Base-by-base conservation (phyloP, 1,140 invertebrate species). In the Luehdorfia chinensis region DNA sequence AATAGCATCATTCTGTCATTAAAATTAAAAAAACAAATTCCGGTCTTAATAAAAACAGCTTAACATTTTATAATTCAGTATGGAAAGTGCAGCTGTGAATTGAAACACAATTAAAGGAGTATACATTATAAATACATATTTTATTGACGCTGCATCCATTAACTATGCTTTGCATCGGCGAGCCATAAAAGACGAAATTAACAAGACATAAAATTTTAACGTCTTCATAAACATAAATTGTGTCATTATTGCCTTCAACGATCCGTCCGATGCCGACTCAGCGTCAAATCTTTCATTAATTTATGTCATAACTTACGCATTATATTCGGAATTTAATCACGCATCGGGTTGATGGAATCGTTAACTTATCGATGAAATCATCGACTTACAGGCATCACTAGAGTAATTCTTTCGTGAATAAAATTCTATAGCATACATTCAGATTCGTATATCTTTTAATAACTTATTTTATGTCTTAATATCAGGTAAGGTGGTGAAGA, bases 201-300 rank as follows among this genome's bases (percentile, higher is more conserved):
- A 41, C 37, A 41, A 41, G 37, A 41, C 37, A 41, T 41, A 41
- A 41, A 41, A 27, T 41, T 41, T 41, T 41, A 14, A 41, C 23
- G 23, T 41, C 37, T 41, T 41, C 37, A 41, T 41, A 27, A 41
- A 25, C 36, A 25, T 39, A 41, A 41, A 41, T 41, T 15, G 37
- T 27, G 37, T 41, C 37, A 41, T 41, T 41, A 41, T 41, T 25
- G 37, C 19, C 12, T 41, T 14, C 19, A 14, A 27, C 37, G 37
- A 12, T 6, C 12, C 11, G 37, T 9, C 7, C 37, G 12, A 15
- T n/a, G 13, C 23, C 37, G 21, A 41, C 34, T 37, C 37, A 21
- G 23, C 37, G 37, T 41, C 23, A 41, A 37, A 41, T 27, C 14
- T 41, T 41, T 27, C 37, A 41, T 41, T 41, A 41, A 27, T 41